Evolutionary conservation across 2,113 vertebrate species (phyloP).

Genomic region (Fulica atra): DNA sequence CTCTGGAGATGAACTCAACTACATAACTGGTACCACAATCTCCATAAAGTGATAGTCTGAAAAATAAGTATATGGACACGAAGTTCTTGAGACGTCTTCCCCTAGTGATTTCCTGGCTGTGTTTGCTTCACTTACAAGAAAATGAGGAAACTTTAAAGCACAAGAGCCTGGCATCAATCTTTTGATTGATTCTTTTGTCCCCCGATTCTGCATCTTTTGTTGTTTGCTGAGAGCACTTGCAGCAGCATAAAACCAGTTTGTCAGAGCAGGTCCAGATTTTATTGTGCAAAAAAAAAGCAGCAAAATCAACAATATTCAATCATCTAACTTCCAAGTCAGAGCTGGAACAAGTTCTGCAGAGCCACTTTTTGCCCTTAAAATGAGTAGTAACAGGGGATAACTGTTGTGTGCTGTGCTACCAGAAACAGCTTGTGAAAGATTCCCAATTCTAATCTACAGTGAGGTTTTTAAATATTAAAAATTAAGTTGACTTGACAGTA

Average conservation of each 20-base stretch:
- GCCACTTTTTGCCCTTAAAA: background rate
- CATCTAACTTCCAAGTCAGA: background rate
- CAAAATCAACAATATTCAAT: background rate
- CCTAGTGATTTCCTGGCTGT: background rate
- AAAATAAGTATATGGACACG: background rate
- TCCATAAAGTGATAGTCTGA: background rate
- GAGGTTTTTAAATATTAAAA: background rate
- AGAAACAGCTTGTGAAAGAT: background rate
- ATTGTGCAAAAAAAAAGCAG: background rate
- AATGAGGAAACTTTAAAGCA: background rate
- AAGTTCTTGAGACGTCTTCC: background rate
- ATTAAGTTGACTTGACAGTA: background rate
- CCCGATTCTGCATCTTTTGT: background rate
- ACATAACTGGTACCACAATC: background rate
- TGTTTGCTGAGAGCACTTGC: accelerated
- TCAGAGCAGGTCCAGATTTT: background rate
- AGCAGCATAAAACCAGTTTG: background rate
- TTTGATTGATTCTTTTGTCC: background rate
- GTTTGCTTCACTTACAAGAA: background rate
- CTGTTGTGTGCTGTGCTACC: background rate
- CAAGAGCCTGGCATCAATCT: background rate
- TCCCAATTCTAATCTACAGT: accelerated
- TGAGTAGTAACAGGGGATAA: background rate
- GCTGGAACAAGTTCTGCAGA: background rate
- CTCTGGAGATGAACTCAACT: background rate